A percentile compares a stretch with the other conserved stretches of the same genome.
phyloP scores from a whole-genome alignment of 2,888 invertebrate genomes.

The Lomographa bimaculata region DNA sequence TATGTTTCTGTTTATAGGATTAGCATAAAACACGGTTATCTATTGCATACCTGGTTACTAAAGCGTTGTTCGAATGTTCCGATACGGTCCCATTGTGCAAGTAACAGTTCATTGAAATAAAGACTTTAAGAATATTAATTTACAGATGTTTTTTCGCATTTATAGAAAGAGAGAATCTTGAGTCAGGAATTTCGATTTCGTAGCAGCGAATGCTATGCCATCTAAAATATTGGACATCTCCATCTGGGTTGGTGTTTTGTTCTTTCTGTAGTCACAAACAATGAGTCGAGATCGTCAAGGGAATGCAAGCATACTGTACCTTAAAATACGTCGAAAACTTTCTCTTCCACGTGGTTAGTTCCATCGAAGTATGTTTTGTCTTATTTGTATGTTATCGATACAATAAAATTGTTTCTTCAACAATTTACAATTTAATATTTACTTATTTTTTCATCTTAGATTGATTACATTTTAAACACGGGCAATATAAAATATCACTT shows the following conservation, averaged over 20 bases:
- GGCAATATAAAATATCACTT: too few species aligned
- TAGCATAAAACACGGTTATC: constrained; percentile 79
- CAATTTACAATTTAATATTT: too few species aligned
- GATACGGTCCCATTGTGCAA: constrained; percentile 62
- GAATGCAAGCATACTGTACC: constrained; percentile 74
- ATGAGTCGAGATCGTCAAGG: constrained; percentile 78
- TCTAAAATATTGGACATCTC: constrained; percentile 84
- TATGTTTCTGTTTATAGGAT: constrained; percentile 73
- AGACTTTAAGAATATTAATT: constrained; percentile 50
- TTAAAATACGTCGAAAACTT: constrained; percentile 65
- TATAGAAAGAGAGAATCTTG: constrained; percentile 56
- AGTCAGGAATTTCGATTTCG: constrained; percentile 76
- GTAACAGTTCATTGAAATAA: constrained; percentile 46
- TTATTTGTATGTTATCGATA: too few species aligned
- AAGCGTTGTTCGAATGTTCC: constrained; percentile 70
- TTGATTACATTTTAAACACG: too few species aligned
- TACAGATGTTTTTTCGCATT: constrained; percentile 55
- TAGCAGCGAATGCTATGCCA: constrained; percentile 81
- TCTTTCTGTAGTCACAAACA: constrained; percentile 77
- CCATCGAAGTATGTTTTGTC: constrained; percentile 33
- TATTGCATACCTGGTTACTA: constrained; percentile 78
- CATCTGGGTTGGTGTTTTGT: constrained; percentile 78
- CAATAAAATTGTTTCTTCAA: too few species aligned
- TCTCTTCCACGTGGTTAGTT: constrained; percentile 56
- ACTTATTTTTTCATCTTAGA: too few species aligned